phyloP scores from a whole-genome alignment of 2,113 vertebrate genomes.

The Cinclus cinclus region DNA sequence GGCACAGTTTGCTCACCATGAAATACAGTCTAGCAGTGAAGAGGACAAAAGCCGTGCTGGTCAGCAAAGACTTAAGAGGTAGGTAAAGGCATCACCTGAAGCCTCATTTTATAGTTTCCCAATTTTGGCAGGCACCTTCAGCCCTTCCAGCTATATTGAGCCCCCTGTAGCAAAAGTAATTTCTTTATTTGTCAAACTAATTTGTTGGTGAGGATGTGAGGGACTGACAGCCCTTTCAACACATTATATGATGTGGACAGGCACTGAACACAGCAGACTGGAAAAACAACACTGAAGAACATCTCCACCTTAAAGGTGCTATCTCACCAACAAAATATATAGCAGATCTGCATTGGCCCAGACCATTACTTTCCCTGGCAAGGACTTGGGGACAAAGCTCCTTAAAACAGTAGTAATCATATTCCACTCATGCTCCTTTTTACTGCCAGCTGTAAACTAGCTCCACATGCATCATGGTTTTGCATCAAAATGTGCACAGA shows the following conservation, averaged over 20 bases:
- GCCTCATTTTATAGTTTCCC: background rate
- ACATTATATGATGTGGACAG: background rate
- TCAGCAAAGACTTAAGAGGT: background rate
- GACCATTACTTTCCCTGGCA: slow-evolving; percentile 64
- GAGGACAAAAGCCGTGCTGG: background rate
- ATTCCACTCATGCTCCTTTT: slow-evolving; percentile 74
- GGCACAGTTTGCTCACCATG: background rate
- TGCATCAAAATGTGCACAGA: slow-evolving; percentile 70
- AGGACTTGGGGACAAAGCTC: slow-evolving; percentile 72
- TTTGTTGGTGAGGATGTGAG: background rate
- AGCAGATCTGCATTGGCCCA: slow-evolving; percentile 45
- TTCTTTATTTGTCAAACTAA: slow-evolving; percentile 6
- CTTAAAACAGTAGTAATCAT: slow-evolving; percentile 71
- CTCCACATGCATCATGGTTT: slow-evolving; percentile 71
- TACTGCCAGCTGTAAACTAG: slow-evolving; percentile 71
- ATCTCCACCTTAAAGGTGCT: slow-evolving; percentile 48
- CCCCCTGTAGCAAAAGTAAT: background rate
- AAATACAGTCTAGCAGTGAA: background rate
- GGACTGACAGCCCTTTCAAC: background rate
- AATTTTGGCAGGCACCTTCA: background rate
- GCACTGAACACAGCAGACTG: slow-evolving; percentile 5
- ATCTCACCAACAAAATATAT: slow-evolving; percentile 64
- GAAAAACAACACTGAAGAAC: slow-evolving; percentile 40
- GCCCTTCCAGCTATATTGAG: background rate
- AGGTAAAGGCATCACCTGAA: background rate